phyloP scores from a whole-genome alignment of 1,140 invertebrate species.

The Macrocentrus cingulum region DNA sequence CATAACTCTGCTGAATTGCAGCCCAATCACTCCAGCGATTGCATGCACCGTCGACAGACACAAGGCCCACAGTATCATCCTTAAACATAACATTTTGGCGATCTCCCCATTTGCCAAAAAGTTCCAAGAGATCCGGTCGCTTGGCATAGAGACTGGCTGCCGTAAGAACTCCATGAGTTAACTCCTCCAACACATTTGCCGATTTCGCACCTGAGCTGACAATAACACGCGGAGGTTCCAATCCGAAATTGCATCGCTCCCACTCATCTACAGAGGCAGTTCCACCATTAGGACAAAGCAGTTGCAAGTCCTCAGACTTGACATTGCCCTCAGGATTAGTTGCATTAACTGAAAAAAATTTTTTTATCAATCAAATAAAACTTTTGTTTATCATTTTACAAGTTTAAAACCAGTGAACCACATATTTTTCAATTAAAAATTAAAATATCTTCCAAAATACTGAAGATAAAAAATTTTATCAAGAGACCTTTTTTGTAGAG shows the following conservation, averaged over 20 bases:
- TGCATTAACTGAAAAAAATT: constrained; percentile 22
- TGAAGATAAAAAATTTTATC: no score
- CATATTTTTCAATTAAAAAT: no score
- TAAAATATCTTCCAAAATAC: no score
- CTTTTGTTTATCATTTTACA: no score
- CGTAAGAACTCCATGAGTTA: constrained; percentile 55
- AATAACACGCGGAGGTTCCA: constrained; percentile 63
- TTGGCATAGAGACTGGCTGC: constrained; percentile 51
- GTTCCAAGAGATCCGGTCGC: constrained; percentile 54
- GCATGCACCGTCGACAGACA: constrained; percentile 40
- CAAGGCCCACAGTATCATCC: constrained; percentile 37
- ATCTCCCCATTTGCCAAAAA: constrained; percentile 60
- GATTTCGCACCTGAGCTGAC: constrained; percentile 56
- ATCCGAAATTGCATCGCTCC: constrained; percentile 65
- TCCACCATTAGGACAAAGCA: constrained; percentile 69
- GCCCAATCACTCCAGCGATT: constrained; percentile 42
- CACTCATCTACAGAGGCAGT: constrained; percentile 59
- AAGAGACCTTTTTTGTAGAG: no score
- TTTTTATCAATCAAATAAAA: no score
- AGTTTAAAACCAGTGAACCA: no score
- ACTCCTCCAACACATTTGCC: constrained; percentile 54
- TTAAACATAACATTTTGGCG: constrained; percentile 60
- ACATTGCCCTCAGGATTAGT: not conserved
- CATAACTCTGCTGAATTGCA: constrained; percentile 11
- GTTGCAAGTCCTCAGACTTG: constrained; percentile 60